Base-by-base conservation (phyloP, 2,113 vertebrate species). In the Nymphicus hollandicus region DNA sequence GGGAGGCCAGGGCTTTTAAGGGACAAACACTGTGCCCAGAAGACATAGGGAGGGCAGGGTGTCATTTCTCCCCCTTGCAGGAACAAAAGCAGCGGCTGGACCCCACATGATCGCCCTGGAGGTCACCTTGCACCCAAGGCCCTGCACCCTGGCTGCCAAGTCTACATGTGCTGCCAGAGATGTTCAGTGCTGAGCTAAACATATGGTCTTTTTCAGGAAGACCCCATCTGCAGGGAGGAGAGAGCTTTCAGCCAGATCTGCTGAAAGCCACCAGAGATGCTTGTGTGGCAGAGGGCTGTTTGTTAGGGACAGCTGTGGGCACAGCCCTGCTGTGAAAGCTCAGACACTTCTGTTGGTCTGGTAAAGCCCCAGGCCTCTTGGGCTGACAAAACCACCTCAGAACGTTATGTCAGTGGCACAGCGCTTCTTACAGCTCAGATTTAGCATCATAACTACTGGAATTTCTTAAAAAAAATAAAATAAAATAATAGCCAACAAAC, bases 91-190 rank as follows among this genome's bases (percentile, higher is more conserved):
- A 49, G 81, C 1, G 5, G 47, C 39, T 2, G 2, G 53, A 52
- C 27, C 37, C 41, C 0, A 0, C 0, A 6, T 3, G 9, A 53
- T 56, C 3, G 6, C 44, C 39, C 37, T 9, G 3, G 6, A 2
- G 28, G 18, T 33, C 17, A 31, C 27, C 22, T 46, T 86, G 35
- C 29, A 87, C 35, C 7, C 27, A 53, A 60, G 15, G 14, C 5
- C 13, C 11, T n/a, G 55, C 24, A 78, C 31, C 11, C 33, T 43
- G 39, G 12, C 52, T 69, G 27, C 35, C 27, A 60, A 55, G 35
- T 33, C 52, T 17, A 17, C 47, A 10, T 0, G 0, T 66, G 46
- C 35, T 71, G 46, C 18, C 66, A 18, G 20, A 39, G n/a, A 71
- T 2, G 2, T 14, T 52, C 43, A 71, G n/a, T 22, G 29, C 50